These are phyloP conservation scores for Rhynchopsitta pachyrhyncha DNA, from an alignment of 2,113 vertebrate genomes.

Conservation along the genomic window DNA sequence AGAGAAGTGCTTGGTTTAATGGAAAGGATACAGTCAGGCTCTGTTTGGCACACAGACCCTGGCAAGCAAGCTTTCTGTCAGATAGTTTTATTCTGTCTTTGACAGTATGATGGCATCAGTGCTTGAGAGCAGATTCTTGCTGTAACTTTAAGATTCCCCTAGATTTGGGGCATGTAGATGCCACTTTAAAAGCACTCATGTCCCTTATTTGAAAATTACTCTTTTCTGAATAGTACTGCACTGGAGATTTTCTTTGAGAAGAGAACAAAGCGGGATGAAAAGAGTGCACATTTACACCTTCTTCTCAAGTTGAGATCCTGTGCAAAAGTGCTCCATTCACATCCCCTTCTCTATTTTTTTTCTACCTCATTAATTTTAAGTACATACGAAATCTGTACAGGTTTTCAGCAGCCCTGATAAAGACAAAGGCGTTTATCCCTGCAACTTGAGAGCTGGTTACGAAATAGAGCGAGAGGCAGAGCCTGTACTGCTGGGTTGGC, in stretches of 20 bases:
- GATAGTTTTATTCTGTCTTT: neutral
- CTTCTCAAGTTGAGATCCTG: conserved; percentile 21
- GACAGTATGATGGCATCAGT: neutral
- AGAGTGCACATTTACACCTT: conserved; percentile 37
- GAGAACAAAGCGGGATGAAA: conserved; percentile 42
- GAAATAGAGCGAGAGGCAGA: accelerated
- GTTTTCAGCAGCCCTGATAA: neutral
- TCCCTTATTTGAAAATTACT: conserved; percentile 31
- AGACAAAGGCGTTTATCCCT: neutral
- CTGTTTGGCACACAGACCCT: neutral
- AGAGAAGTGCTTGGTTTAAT: neutral
- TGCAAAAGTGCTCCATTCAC: neutral
- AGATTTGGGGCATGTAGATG: conserved; percentile 38
- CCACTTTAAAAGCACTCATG: conserved; percentile 22
- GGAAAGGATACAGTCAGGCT: neutral
- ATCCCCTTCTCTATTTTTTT: neutral
- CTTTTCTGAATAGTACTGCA: conserved; percentile 33
- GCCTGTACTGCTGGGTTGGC: neutral
- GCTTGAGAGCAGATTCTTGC: neutral
- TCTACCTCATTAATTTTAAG: neutral
- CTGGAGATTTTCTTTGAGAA: conserved; percentile 44
- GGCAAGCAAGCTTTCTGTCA: neutral
- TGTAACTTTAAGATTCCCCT: conserved; percentile 1
- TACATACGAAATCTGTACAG: neutral
- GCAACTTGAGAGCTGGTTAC: neutral